Evolutionary conservation across 2,888 invertebrate species (phyloP), one percentile per base, ranked within the genome.

Genomic region (Scrobipalpa atriplicella): DNA sequence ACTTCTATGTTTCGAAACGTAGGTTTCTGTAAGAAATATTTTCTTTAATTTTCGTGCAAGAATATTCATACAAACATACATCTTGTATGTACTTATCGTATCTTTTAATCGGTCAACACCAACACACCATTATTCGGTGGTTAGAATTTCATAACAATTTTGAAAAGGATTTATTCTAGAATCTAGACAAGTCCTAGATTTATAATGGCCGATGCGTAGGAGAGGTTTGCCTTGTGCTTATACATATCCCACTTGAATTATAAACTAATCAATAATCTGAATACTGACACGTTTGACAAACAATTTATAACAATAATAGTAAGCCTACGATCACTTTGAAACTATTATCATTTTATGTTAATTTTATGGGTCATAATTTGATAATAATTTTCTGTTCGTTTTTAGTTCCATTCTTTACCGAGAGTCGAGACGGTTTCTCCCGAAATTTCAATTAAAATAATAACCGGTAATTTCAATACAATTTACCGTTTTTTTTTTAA

Each of bases 161-260:
- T 38, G 16, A 52, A 62, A 62, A 65, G 52, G 36, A 61, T 52
- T 56, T 56, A 56, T 56, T 56, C 54, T 56, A 64, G 38, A 68
- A 74, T 76, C 75, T 76, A 78, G 81, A 77, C 80, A 36, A 60
- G 71, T 74, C 80, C 82, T 85, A 86, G 88, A 89, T 90, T 89
- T 63, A 89, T 83, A 84, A 84, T 83, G 83, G 82, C 79, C 77
- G 79, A 75, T 76, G 90, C 86, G 91, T 91, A 85, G 92, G 91
- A 88, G 90, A 84, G 51, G 90, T 84, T 89, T 76, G 83, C 90
- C 90, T 92, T 89, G 90, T 81, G 79, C 78, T 75, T 71, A 73
- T 73, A 75, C 74, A 78, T 75, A 77, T 75, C 71, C 80, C 76
- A 82, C 77, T 21, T 19, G 54, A 11, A 54, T 64, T 64, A 64